phyloP scores from a whole-genome alignment of 2,888 invertebrate genomes.

The Hirtodrosophila cameraria region DNA sequence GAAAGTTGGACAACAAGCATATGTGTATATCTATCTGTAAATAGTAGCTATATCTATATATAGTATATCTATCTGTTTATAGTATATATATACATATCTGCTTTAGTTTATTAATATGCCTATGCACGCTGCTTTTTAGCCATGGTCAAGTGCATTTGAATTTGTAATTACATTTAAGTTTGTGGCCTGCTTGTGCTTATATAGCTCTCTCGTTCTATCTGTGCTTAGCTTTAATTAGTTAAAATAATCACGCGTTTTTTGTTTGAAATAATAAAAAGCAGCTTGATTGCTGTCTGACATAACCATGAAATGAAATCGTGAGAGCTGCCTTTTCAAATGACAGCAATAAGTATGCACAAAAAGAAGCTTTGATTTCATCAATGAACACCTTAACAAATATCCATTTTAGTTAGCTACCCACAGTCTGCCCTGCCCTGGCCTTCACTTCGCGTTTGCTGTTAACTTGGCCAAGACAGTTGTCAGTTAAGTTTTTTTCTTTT shows the following conservation, averaged over 20 bases:
- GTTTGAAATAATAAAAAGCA: slow-evolving; percentile 1
- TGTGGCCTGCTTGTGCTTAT: too few relatives aligned
- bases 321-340: background rate
- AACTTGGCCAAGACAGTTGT: slow-evolving; percentile 4
- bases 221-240: slow-evolving; percentile 5
- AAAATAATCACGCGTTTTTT: slow-evolving; percentile 42
- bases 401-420: slow-evolving; percentile 3
- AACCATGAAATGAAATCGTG: slow-evolving; percentile 33
- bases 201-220: too few relatives aligned
- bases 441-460: slow-evolving; percentile 1
- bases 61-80: too few relatives aligned
- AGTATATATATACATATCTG: too few relatives aligned
- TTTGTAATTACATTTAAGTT: slow-evolving; percentile 1
- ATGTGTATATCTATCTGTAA: too few relatives aligned
- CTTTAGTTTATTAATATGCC: too few relatives aligned
- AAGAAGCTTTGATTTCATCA: slow-evolving; percentile 34
- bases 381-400: slow-evolving; percentile 22
- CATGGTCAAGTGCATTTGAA: slow-evolving; percentile 31
- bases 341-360: too few relatives aligned
- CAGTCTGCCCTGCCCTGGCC: too few relatives aligned
- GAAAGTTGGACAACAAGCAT: too few relatives aligned
- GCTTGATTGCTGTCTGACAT: slow-evolving; percentile 37
- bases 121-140: background rate
- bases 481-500: slow-evolving; percentile 13
- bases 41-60: too few relatives aligned